These are phyloP conservation scores for Tryphoninae sp. DNA, from an alignment of 2,888 invertebrate genomes.

Conservation along the genomic window DNA sequence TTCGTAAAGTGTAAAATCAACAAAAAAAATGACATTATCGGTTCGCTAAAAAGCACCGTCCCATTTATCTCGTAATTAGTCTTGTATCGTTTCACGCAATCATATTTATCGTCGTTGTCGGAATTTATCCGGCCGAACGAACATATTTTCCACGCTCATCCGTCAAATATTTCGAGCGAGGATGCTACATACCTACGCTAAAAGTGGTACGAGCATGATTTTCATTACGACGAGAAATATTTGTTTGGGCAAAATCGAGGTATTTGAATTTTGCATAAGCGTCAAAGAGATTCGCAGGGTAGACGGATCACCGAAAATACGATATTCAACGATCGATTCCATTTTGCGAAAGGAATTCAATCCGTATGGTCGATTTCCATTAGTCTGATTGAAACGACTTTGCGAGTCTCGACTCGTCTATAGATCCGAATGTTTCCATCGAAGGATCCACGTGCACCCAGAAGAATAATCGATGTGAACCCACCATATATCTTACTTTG, in stretches of 20 bases:
- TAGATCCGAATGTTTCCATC: slow-evolving; percentile 34
- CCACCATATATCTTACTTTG: slow-evolving; percentile 58
- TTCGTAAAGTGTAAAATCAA: too few species aligned
- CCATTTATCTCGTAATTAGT: too few species aligned
- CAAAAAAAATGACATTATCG: too few species aligned
- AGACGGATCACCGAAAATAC: slow-evolving; percentile 29
- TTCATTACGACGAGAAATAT: slow-evolving; percentile 51
- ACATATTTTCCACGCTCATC: slow-evolving; percentile 30
- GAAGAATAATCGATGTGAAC: slow-evolving; percentile 60
- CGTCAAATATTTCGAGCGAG: slow-evolving; percentile 7
- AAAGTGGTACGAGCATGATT: slow-evolving; percentile 15
- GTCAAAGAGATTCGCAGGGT: slow-evolving; percentile 11
- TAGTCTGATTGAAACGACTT: slow-evolving; percentile 67
- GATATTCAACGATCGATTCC: slow-evolving; percentile 66
- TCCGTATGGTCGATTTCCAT: slow-evolving; percentile 67
- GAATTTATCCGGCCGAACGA: slow-evolving; percentile 43
- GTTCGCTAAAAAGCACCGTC: too few species aligned
- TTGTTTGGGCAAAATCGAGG: slow-evolving; percentile 41
- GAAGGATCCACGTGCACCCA: neutral
- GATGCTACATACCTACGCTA: neutral
- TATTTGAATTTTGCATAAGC: slow-evolving; percentile 52
- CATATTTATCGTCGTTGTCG: too few species aligned
- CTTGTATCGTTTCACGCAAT: too few species aligned
- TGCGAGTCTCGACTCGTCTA: neutral
- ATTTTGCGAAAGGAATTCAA: slow-evolving; percentile 38